Evolutionary conservation across 53 echinoderm and acorn worm genomes (phyloP).

Genomic region (Luidia sarsii): DNA sequence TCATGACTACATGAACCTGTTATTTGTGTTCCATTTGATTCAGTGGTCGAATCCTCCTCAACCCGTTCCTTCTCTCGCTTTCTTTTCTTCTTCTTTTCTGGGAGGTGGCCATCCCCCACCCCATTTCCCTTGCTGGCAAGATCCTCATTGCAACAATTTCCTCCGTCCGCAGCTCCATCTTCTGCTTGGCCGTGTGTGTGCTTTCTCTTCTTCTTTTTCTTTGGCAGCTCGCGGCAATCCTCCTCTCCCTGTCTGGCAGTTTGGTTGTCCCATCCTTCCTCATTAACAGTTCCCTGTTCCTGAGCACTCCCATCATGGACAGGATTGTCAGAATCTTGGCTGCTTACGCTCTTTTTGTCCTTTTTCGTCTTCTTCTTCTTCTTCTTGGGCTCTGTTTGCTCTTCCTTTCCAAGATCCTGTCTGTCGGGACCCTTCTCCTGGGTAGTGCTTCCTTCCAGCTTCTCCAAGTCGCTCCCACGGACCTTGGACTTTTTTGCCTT

Average conservation of each 20-base stretch:
- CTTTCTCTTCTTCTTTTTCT: neutral
- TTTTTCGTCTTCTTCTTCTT: neutral
- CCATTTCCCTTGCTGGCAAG: neutral
- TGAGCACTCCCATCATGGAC: neutral
- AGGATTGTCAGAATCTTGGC: too few species aligned
- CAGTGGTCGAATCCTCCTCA: neutral
- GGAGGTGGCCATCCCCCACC: neutral
- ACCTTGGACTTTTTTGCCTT: too few species aligned
- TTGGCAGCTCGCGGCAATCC: too few species aligned
- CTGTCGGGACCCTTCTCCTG: too few species aligned
- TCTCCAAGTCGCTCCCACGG: too few species aligned
- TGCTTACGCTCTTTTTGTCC: neutral
- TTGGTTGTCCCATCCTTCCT: neutral
- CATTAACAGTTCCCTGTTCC: neutral
- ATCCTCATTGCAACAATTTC: neutral
- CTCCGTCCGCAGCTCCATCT: neutral
- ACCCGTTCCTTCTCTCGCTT: constrained; percentile 11
- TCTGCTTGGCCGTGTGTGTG: neutral
- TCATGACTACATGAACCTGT: neutral
- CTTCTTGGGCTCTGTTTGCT: neutral
- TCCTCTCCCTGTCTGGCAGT: constrained; percentile 17
- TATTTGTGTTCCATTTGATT: neutral
- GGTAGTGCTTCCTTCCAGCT: too few species aligned
- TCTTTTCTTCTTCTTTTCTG: constrained; percentile 11
- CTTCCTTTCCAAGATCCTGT: constrained; percentile 7